Conservation (phyloP, 2,797 vertebrate species). For the Phoxinus dragarum region DNA sequence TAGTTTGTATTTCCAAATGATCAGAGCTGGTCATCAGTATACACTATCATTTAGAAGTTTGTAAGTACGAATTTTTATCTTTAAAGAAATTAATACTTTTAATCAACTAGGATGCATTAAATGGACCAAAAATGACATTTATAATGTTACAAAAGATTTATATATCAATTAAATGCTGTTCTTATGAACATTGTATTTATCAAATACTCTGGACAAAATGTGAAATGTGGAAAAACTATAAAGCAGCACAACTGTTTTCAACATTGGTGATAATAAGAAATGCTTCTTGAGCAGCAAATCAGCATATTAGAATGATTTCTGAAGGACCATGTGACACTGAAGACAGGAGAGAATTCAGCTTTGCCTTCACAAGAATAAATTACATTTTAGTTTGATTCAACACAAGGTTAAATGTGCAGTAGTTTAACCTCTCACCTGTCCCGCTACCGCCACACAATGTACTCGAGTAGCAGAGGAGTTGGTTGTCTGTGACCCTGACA, state of each 20-base stretch:
- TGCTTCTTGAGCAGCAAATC: neutral
- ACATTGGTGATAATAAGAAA: neutral
- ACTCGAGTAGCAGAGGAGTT: neutral
- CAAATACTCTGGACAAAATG: neutral
- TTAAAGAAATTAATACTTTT: neutral
- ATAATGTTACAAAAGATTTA: neutral
- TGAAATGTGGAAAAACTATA: neutral
- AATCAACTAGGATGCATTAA: neutral
- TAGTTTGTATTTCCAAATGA: neutral
- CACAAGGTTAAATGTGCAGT: slow-evolving; percentile 9
- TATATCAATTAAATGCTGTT: neutral
- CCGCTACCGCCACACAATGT: neutral
- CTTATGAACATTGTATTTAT: neutral
- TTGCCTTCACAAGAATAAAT: neutral
- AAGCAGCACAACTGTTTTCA: neutral
- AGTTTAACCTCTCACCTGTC: slow-evolving; percentile 25
- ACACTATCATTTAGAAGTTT: neutral
- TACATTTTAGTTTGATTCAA: slow-evolving; percentile 1
- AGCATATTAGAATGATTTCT: neutral
- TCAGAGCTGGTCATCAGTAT: neutral
- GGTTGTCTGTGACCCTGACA: slow-evolving; percentile 26
- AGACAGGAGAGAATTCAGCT: neutral
- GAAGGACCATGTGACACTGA: neutral
- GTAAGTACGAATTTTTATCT: neutral
- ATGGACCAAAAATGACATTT: neutral